A percentile compares a stretch with the other conserved stretches of the same genome.
phyloP scores from a whole-genome alignment of 2,888 invertebrate genomes.

The Sphinx pinastri region DNA sequence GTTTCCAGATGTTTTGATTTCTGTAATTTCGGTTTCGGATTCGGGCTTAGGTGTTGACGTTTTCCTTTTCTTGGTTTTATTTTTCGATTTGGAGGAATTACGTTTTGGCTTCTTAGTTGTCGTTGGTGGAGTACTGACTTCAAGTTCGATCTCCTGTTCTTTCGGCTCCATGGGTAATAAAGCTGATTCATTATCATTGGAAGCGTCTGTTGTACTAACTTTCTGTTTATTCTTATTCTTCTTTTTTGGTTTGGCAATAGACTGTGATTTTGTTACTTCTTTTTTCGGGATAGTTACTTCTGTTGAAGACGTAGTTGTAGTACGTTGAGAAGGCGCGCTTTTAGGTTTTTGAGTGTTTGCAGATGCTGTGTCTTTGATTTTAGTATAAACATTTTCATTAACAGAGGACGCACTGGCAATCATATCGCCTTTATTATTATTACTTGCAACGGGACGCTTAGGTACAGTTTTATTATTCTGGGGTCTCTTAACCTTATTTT shows the following conservation, averaged over 20 bases:
- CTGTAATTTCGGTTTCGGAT: conserved; percentile 55
- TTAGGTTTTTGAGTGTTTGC: conserved; percentile 82
- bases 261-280: conserved; percentile 53
- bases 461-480: conserved; percentile 59
- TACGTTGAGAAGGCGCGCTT: conserved; percentile 54
- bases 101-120: conserved; percentile 80
- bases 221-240: conserved; percentile 73
- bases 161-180: conserved; percentile 77
- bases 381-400: conserved; percentile 81
- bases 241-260: conserved; percentile 71
- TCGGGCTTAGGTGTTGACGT: conserved; percentile 73
- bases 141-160: conserved; percentile 77
- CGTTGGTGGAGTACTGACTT: conserved; percentile 74
- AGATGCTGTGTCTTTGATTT: conserved; percentile 85
- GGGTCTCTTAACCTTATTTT: conserved; percentile 71
- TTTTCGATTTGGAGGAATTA: conserved; percentile 76
- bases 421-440: conserved; percentile 76
- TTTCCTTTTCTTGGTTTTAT: conserved; percentile 85
- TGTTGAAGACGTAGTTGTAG: conserved; percentile 53
- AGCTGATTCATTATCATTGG: conserved; percentile 66
- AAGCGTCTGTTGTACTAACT: conserved; percentile 53
- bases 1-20: conserved; percentile 79
- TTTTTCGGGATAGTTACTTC: conserved; percentile 58
- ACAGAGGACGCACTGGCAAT: conserved; percentile 77
- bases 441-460: conserved; percentile 73